Evolutionary conservation across 2,888 invertebrate species (phyloP).

Genomic region (Rotaria macrura): DNA sequence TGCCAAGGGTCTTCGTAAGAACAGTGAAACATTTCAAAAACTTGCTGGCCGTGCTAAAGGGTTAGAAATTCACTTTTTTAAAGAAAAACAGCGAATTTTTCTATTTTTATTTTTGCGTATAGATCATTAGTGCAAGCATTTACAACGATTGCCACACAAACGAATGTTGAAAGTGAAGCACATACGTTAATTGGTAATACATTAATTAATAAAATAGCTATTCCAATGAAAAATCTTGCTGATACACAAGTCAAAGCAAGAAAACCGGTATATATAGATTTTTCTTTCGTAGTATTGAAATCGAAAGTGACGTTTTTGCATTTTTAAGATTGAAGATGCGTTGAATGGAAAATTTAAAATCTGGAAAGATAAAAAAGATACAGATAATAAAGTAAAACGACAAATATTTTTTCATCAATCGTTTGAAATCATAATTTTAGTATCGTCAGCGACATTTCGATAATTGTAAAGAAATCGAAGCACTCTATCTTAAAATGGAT

Average conservation of each 20-base stretch:
- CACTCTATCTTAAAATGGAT: neutral
- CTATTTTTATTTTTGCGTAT: too few relatives aligned
- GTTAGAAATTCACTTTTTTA: too few relatives aligned
- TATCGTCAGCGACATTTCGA: conserved; percentile 6
- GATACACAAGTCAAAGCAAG: neutral
- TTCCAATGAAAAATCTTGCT: conserved; percentile 11
- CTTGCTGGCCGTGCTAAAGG: neutral
- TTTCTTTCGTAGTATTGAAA: neutral
- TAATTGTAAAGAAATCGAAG: conserved; percentile 4
- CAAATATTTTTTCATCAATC: neutral
- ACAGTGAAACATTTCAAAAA: neutral
- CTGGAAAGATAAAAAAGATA: conserved; percentile 2
- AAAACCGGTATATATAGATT: neutral
- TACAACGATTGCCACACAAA: neutral
- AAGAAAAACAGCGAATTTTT: too few relatives aligned
- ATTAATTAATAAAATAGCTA: neutral
- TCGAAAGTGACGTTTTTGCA: neutral
- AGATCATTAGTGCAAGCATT: neutral
- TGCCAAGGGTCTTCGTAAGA: neutral
- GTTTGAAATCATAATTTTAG: neutral
- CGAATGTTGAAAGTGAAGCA: neutral
- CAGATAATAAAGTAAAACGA: neutral
- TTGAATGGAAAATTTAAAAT: neutral
- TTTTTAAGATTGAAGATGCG: neutral
- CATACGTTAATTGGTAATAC: neutral